Evolutionary conservation across 1,140 invertebrate species (phyloP).

Genomic region (Scaptomyza montana): DNA sequence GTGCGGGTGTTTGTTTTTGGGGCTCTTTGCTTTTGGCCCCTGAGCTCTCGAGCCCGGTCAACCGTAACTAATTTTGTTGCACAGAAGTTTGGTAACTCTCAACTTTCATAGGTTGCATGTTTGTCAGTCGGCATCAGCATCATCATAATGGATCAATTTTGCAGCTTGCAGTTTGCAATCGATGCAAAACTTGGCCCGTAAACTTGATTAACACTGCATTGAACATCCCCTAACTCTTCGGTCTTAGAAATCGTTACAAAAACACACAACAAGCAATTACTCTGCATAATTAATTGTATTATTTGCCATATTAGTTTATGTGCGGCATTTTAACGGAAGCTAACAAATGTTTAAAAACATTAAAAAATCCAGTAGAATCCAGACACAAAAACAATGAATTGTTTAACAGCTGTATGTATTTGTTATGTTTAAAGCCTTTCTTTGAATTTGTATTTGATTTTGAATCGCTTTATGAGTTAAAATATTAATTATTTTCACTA

Average conservation of each 20-base stretch:
- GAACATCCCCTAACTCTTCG: neutral
- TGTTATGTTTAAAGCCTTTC: neutral
- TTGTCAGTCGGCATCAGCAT: no score
- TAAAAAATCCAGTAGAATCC: no score
- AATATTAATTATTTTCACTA: constrained; percentile 22
- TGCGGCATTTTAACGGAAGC: no score
- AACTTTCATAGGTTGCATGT: neutral
- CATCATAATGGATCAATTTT: neutral
- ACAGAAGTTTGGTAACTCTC: constrained; percentile 41
- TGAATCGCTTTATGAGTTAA: neutral
- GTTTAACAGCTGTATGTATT: no score
- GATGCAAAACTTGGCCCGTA: constrained; percentile 17
- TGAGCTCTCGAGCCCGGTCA: constrained; percentile 60
- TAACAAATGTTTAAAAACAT: no score
- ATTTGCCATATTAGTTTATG: neutral
- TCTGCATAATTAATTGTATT: constrained; percentile 7
- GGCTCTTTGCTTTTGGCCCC: constrained; percentile 23
- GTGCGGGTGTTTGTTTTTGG: constrained; percentile 53
- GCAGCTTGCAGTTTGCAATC: constrained; percentile 25
- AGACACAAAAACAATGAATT: no score
- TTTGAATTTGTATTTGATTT: neutral
- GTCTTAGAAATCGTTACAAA: neutral
- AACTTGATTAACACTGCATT: constrained; percentile 34
- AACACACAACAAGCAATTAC: neutral
- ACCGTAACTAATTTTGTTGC: constrained; percentile 72